Percentiles rank a stretch among this genome's conserved stretches.
These are phyloP conservation scores for Beris chalybata DNA, from an alignment of 2,888 invertebrate genomes.

Conservation along the genomic window DNA sequence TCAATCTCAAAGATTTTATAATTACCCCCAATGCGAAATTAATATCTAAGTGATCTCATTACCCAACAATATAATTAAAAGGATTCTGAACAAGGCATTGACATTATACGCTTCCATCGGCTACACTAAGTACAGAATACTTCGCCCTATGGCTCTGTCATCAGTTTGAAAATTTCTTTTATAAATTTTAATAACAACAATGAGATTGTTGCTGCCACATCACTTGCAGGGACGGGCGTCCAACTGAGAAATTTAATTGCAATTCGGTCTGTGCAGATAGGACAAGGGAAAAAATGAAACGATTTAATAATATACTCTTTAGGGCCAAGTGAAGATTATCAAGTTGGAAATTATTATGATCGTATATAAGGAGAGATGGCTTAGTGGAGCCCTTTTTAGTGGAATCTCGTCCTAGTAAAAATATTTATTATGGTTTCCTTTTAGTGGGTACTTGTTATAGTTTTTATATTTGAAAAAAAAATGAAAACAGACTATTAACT, in stretches of 20 bases:
- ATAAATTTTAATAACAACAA: conserved; percentile 33
- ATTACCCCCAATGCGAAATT: conserved; percentile 30
- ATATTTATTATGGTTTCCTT: too few species aligned
- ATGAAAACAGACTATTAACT: too few species aligned
- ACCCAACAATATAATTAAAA: conserved; percentile 37
- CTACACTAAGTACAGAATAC: neutral
- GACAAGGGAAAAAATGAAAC: conserved; percentile 22
- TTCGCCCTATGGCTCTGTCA: conserved; percentile 7
- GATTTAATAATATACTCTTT: conserved; percentile 14
- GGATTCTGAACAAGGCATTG: conserved; percentile 31
- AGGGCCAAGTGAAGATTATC: conserved; percentile 20
- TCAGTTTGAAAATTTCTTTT: conserved; percentile 34
- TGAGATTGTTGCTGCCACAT: conserved; percentile 35
- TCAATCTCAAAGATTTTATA: conserved; percentile 1
- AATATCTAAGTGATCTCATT: conserved; percentile 39
- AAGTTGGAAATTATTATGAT: conserved; percentile 5
- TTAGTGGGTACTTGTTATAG: too few species aligned
- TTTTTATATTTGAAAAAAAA: too few species aligned
- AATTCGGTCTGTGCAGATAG: conserved; percentile 33
- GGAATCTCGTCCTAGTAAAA: too few species aligned
- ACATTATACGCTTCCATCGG: conserved; percentile 23
- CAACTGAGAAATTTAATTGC: conserved; percentile 41
- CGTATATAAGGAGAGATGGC: too few species aligned
- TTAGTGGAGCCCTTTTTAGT: too few species aligned
- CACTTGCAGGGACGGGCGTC: conserved; percentile 39